A percentile compares a stretch with the other conserved stretches of the same genome.
Evolutionary conservation across 2,888 invertebrate species (phyloP).

Genomic region (Cinara cedri): DNA sequence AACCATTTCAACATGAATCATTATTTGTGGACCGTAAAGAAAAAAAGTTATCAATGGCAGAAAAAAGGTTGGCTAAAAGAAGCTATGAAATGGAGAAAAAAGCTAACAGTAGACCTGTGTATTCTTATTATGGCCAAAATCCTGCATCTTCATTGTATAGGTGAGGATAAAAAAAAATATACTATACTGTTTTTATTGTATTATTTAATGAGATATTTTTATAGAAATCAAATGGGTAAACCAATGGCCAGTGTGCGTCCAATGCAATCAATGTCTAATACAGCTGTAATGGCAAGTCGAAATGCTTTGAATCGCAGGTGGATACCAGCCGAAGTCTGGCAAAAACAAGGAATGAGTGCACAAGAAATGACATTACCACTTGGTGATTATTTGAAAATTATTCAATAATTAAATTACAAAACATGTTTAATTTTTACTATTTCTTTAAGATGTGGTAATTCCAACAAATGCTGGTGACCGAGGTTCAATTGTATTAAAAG

Average conservation of each 20-base stretch:
- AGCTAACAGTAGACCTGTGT: constrained; percentile 65
- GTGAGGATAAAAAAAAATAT: constrained; percentile 8
- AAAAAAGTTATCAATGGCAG: constrained; percentile 89
- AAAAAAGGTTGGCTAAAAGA: constrained; percentile 89
- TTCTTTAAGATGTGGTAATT: constrained; percentile 81
- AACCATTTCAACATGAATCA: constrained; percentile 95
- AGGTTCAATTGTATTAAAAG: constrained; percentile 87
- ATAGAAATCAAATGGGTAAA: constrained; percentile 58
- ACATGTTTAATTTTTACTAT: not conserved
- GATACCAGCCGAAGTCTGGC: constrained; percentile 91
- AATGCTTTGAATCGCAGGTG: constrained; percentile 67
- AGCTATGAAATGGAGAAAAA: constrained; percentile 94
- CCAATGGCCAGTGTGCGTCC: constrained; percentile 73
- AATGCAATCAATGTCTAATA: constrained; percentile 72
- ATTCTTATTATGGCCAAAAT: constrained; percentile 62
- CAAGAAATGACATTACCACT: constrained; percentile 92
- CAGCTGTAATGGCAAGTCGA: constrained; percentile 61
- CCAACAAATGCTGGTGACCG: constrained; percentile 89
- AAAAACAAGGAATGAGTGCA: constrained; percentile 91
- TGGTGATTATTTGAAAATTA: constrained; percentile 64
- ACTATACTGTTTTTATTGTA: not conserved
- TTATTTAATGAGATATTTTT: constrained; percentile 9
- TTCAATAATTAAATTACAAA: not conserved
- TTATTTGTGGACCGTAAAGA: constrained; percentile 92
- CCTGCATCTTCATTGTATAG: constrained; percentile 51